Conservation (phyloP, 2,888 invertebrate species). For the Falcaria lacertinaria region DNA sequence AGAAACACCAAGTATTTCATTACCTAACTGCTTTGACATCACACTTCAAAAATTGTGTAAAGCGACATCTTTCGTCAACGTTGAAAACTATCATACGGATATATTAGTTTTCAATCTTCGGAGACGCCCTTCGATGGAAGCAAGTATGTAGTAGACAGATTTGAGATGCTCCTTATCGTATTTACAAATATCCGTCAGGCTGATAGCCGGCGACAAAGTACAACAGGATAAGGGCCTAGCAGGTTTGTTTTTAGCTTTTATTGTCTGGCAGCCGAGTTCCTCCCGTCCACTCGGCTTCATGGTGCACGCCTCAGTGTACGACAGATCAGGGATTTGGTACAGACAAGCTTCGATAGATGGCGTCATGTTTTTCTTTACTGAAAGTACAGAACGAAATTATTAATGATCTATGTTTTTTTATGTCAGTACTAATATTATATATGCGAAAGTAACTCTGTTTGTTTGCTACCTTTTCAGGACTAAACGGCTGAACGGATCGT, state of each 20-base stretch:
- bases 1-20: too few relatives aligned
- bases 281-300: conserved; percentile 55
- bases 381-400: conserved; percentile 13
- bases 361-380: conserved; percentile 41
- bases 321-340: conserved; percentile 8
- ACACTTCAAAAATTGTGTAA: conserved; percentile 2
- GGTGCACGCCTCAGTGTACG: conserved; percentile 35
- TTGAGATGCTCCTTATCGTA: conserved; percentile 48
- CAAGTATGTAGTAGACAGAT: conserved; percentile 49
- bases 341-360: conserved; percentile 22
- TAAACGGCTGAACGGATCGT: too few relatives aligned
- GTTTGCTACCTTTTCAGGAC: too few relatives aligned
- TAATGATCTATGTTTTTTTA: too few relatives aligned
- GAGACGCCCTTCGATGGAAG: conserved; percentile 61
- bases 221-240: conserved; percentile 12
- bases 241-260: conserved; percentile 8
- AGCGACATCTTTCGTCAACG: conserved; percentile 29
- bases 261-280: conserved; percentile 43
- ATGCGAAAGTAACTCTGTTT: too few relatives aligned
- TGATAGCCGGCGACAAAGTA: conserved; percentile 31
- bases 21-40: too few relatives aligned
- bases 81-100: conserved; percentile 12
- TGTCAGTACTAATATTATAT: too few relatives aligned
- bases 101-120: conserved; percentile 46
- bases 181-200: conserved; percentile 46